Evolutionary conservation across 2,113 vertebrate species (phyloP), one percentile per base, ranked within the genome.

Genomic region (Tursiops truncatus): DNA sequence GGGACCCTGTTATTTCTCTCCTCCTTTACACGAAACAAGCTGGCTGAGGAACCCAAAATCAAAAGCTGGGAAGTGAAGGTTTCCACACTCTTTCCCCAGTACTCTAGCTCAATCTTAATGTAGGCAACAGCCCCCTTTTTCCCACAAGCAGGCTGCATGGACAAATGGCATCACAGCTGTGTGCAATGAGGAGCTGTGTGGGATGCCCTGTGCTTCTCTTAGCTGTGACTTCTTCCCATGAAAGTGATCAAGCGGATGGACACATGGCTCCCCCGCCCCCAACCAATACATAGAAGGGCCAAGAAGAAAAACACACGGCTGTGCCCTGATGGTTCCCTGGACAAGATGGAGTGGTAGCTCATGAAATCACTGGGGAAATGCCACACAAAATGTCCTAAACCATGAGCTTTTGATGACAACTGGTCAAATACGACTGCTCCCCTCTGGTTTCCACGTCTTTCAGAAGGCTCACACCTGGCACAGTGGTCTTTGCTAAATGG

Each of bases 211-310:
- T 67, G 89, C 50, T 91, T 87, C 92, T 97, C 77, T 89, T 89
- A 86, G 85, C 85, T 93, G 94, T 76, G 85, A 96, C 77, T 86
- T 95, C 50, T 83, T 87, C 91, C 89, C 18, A 65, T 65, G 73
- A 80, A 96, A 67, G 89, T 25, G 36, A 96, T 31, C 33, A 76
- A 86, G 47, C 77, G 68, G 79, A 62, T 82, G n/a, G 17, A 80
- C 60, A 89, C 25, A 63, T 2, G 15, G 38, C 89, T 93, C 12
- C 13, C 2, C 18, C 18, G 11, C 14, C 26, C 47, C 17, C 31
- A 53, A 8, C 70, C 8, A 11, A 71, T 14, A 76, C 33, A 62
- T 1, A 73, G 60, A 85, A 38, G 23, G 23, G 60, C 79, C 86
- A 92, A 50, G 41, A 68, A 93, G 41, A 94, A 68, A 62, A 82